These are phyloP conservation scores for Habropoda laboriosa DNA, from an alignment of 1,140 invertebrate genomes.

Conservation along the genomic window DNA sequence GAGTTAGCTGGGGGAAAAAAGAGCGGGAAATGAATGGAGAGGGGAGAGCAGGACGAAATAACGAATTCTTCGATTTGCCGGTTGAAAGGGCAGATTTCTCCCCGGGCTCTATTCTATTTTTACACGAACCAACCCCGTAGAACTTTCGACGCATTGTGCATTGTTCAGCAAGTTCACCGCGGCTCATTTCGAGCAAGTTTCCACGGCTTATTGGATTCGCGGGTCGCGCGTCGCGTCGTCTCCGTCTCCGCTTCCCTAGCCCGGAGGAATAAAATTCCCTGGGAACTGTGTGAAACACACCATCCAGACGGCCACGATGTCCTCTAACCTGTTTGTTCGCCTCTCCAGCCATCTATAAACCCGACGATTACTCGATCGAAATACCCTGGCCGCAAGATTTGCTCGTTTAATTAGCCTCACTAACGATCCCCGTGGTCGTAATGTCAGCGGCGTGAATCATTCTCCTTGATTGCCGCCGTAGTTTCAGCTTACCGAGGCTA, in stretches of 20 bases:
- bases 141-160: slow-evolving; percentile 23
- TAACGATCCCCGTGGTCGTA: slow-evolving; percentile 8
- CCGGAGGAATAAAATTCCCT: slow-evolving; percentile 9
- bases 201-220: slow-evolving; percentile 24
- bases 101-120: slow-evolving; percentile 25
- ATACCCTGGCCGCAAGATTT: background rate
- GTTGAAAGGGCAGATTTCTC: slow-evolving; percentile 23
- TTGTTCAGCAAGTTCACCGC: slow-evolving; percentile 22
- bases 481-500: no score
- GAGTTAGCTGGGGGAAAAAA: no score
- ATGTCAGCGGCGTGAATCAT: slow-evolving; percentile 37
- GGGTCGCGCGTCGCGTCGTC: background rate
- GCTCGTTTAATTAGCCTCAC: slow-evolving; percentile 26
- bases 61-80: slow-evolving; percentile 27
- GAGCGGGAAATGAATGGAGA: background rate
- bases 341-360: background rate
- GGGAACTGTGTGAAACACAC: no score
- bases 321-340: background rate
- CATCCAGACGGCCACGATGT: background rate
- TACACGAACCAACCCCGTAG: background rate
- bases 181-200: slow-evolving; percentile 14
- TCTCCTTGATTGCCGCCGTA: slow-evolving; percentile 54
- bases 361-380: slow-evolving; percentile 10
- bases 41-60: background rate
- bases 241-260: background rate